Evolutionary conservation across 1,140 invertebrate species (phyloP).

Genomic region (Magallana angulata): DNA sequence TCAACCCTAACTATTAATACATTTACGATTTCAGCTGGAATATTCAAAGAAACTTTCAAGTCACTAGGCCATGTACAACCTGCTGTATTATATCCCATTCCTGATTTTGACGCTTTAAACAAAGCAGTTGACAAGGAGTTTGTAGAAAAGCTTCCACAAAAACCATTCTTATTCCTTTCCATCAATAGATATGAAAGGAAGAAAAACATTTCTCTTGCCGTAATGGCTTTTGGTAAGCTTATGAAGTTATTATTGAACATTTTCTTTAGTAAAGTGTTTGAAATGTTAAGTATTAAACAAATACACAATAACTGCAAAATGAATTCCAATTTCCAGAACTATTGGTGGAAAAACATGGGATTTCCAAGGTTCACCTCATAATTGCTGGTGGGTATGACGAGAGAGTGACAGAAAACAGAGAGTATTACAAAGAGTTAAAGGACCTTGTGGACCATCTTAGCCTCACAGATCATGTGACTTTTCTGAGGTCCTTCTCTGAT

Average conservation of each 20-base stretch:
- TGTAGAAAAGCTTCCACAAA: constrained; percentile 77
- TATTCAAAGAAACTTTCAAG: constrained; percentile 92
- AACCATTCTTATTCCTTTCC: constrained; percentile 86
- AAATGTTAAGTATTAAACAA: not conserved
- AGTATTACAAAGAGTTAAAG: constrained; percentile 90
- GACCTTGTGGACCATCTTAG: constrained; percentile 84
- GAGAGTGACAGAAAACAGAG: constrained; percentile 92
- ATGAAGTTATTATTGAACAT: too few relatives aligned
- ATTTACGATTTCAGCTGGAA: constrained; percentile 81
- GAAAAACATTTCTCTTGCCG: constrained; percentile 93
- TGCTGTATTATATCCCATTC: constrained; percentile 95
- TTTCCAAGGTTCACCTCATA: constrained; percentile 89
- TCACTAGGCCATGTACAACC: constrained; percentile 82
- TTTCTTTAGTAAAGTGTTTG: too few relatives aligned
- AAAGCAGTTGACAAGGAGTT: constrained; percentile 81
- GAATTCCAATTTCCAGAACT: constrained; percentile 64
- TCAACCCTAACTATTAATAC: not conserved
- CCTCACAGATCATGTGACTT: constrained; percentile 88
- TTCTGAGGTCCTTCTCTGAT: constrained; percentile 93
- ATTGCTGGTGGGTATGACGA: constrained; percentile 98
- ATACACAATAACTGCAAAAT: not conserved
- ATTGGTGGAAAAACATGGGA: constrained; percentile 63
- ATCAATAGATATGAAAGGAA: constrained; percentile 99
- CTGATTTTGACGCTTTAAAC: constrained; percentile 90
- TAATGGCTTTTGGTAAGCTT: constrained; percentile 87